A percentile compares a stretch with the other conserved stretches of the same genome.
These are phyloP conservation scores for Porphyrio hochstetteri DNA, from an alignment of 2,113 vertebrate species.

Conservation along the genomic window DNA sequence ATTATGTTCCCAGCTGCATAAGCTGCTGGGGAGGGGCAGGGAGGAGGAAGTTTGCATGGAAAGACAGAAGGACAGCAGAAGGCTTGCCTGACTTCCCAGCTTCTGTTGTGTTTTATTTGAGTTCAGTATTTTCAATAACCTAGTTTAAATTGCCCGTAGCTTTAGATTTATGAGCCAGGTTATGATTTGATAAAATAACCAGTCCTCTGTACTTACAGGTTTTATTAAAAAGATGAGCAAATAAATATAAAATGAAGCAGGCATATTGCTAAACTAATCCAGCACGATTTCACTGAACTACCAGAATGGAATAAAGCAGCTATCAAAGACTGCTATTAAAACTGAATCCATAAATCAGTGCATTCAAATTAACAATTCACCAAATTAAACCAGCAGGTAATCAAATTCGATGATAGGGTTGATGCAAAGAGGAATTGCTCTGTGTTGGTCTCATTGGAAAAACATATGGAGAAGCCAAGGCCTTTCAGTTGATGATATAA, in stretches of 20 bases:
- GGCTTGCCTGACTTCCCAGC: neutral
- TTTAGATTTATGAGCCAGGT: neutral
- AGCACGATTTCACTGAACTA: neutral
- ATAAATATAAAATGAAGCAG: neutral
- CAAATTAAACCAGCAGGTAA: constrained; percentile 16
- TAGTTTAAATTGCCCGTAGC: neutral
- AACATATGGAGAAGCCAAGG: neutral
- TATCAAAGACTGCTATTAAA: neutral
- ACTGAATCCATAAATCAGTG: neutral
- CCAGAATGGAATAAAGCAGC: neutral
- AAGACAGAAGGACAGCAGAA: neutral
- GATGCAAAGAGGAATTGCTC: neutral
- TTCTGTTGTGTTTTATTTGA: neutral
- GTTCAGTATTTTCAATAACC: neutral
- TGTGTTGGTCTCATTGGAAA: neutral
- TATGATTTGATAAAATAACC: neutral
- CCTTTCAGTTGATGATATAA: neutral
- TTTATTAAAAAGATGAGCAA: constrained; percentile 3
- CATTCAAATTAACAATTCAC: constrained; percentile 10
- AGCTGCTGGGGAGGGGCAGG: neutral
- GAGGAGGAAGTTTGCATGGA: neutral
- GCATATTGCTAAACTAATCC: neutral
- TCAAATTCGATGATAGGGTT: neutral
- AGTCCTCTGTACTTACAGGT: neutral
- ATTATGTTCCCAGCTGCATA: neutral